These are phyloP conservation scores for Ochotona princeps DNA, from an alignment of 2,113 vertebrate species.

Conservation along the genomic window DNA sequence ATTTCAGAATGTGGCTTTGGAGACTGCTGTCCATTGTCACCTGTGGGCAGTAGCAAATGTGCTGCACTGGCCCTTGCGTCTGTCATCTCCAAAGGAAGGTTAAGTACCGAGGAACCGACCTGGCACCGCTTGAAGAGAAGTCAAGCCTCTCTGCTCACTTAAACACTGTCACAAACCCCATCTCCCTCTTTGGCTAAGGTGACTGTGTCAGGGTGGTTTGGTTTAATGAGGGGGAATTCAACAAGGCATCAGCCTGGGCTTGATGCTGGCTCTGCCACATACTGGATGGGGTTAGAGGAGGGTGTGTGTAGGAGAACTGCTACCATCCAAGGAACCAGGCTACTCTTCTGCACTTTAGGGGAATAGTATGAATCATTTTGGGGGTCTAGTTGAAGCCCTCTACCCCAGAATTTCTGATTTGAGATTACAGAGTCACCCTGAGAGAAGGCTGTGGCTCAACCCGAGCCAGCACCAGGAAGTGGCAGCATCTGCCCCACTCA, in stretches of 20 bases:
- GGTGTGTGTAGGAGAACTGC: background rate
- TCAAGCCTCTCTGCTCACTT: background rate
- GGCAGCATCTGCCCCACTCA: slow-evolving; percentile 76
- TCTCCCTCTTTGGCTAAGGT: background rate
- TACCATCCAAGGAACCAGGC: background rate
- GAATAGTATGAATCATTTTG: background rate
- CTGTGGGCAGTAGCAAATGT: background rate
- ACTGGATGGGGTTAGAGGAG: background rate
- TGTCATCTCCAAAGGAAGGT: background rate
- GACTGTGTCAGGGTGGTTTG: background rate
- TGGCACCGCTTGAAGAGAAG: background rate
- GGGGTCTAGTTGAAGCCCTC: background rate
- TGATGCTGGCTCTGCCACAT: background rate
- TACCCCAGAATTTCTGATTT: background rate
- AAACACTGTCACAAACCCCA: background rate
- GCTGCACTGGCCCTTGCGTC: background rate
- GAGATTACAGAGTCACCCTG: background rate
- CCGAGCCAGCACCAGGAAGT: slow-evolving; percentile 77
- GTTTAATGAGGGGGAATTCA: background rate
- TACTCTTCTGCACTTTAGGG: background rate
- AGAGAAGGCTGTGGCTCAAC: background rate
- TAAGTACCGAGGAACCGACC: background rate
- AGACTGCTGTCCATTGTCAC: background rate
- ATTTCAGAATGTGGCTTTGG: background rate
- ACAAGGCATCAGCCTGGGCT: background rate